Evolutionary conservation across 2,888 invertebrate genomes (phyloP), one percentile per base, ranked within the genome.

Genomic region (Pheosia tremula): DNA sequence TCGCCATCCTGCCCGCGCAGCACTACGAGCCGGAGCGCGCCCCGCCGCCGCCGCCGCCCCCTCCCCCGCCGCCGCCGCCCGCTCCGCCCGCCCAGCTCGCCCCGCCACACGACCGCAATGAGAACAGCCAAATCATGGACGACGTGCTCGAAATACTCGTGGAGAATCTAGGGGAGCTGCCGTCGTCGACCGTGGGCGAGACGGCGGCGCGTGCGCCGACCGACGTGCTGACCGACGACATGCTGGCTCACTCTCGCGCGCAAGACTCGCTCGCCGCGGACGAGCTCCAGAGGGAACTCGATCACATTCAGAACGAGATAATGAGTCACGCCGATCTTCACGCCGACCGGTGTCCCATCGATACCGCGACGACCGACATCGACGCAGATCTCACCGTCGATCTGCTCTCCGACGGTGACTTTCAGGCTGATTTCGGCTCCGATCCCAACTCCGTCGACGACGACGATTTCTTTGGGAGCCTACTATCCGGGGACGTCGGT

Each of bases 131-230:
- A 84, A 96, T 96, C 60, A 97, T 98, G 79, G 98, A 98, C 82
- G 98, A 99, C 87, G 98, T 99, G 0, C 91, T 99, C 60, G 98
- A 99, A 84, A 98, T 99, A 73, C 95, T 99, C 11, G 98, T 98
- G 55, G 97, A 98, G 82, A 98, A 98, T 13, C 55, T 55, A 84
- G 98, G 98, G 10, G 98, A 98, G 82, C 88, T 98, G 62, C 98
- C 98, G 0, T 96, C 98, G 8, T 98, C 98, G 76, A 98, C 98
- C 0, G 98, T 97, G 0, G 96, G 80, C 47, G 86, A 96, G 85
- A 95, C 67, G 94, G 95, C 39, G 94, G 96, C 41, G 89, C 87
- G 68, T 71, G 84, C 77, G 0, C 88, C 91, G 39, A 81, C 84
- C 0, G 90, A 87, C 65, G 87, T 88, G n/a, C 73, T 90, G 4